Evolutionary conservation across 2,888 invertebrate species (phyloP).

Genomic region (Tribolium freemani): DNA sequence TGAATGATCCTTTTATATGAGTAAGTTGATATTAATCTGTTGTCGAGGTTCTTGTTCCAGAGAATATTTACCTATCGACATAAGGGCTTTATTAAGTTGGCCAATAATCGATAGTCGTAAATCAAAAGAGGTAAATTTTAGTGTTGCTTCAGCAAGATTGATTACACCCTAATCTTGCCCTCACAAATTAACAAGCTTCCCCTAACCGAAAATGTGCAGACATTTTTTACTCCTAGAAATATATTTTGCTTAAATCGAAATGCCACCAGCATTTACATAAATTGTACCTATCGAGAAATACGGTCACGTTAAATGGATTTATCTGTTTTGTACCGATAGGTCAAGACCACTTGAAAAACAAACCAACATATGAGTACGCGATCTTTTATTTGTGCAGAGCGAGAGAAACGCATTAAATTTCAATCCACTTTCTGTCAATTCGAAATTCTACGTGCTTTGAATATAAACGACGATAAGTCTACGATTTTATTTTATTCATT

Average conservation of each 20-base stretch:
- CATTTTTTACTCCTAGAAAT: too few relatives aligned
- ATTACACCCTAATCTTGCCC: conserved; percentile 1
- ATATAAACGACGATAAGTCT: not conserved
- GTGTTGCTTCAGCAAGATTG: conserved; percentile 15
- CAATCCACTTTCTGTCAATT: conserved; percentile 6
- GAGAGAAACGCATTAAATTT: conserved; percentile 5
- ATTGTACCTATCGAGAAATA: not conserved
- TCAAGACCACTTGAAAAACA: conserved; percentile 8
- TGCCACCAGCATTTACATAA: conserved; percentile 15
- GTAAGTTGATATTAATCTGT: not conserved
- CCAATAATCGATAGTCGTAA: conserved; percentile 9
- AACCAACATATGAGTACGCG: not conserved
- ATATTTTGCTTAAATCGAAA: not conserved
- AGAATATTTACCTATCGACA: conserved; percentile 13
- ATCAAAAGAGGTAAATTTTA: conserved; percentile 18
- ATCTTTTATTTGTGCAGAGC: not conserved
- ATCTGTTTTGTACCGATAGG: not conserved
- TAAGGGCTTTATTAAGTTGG: conserved; percentile 6
- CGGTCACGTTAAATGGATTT: conserved; percentile 20
- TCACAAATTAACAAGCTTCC: too few relatives aligned
- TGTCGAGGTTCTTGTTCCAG: conserved; percentile 15
- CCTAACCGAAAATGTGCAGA: too few relatives aligned
- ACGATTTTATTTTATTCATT: not conserved
- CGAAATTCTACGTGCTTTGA: conserved; percentile 6
- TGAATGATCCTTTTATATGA: conserved; percentile 10